Evolutionary conservation across 2,113 vertebrate species (phyloP), one percentile per base, ranked within the genome.

Genomic region (Archilochus colubris): DNA sequence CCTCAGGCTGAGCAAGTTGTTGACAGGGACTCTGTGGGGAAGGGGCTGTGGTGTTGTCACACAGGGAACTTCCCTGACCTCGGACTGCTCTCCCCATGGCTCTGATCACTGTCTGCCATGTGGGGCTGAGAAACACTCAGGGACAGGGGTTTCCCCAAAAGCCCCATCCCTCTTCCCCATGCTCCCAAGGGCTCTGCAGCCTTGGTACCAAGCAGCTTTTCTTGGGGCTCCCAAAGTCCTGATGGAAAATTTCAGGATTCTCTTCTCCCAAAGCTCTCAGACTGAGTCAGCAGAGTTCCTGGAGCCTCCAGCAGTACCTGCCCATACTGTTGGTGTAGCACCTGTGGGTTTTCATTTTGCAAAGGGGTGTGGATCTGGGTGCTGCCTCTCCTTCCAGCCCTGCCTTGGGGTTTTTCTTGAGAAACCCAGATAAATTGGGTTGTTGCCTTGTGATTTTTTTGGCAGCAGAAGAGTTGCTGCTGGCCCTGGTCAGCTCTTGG

Each of bases 261-360:
- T 43, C 38, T 66, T 31, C 30, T 25, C 7, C 85, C 50, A 53
- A 13, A 88, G 70, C 28, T 30, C n/a, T 70, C 1, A 3, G 20
- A 27, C 62, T 40, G 62, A 25, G 22, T 33, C 69, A 57, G 50
- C 23, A 2, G 2, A 1, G 43, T 12, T 50, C 14, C 6, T 48
- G 54, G 59, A 61, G 8, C 62, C 48, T 10, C 4, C 0, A 18
- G 1, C 31, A 4, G 5, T 7, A 4, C 46, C 51, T 5, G 3
- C 44, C 1, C 28, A 4, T 38, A 38, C 36, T 38, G 36, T 38
- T 38, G 36, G 36, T 38, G 36, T 10, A 38, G 25, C 40, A 12
- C 48, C 40, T 16, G 27, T 9, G 68, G 12, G 10, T 51, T 64
- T 54, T 40, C 0, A 0, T 10, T 30, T 13, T 9, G 5, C 53